These are phyloP conservation scores for Macrotrachela quadricornifera DNA, from an alignment of 1,140 invertebrate genomes.

Conservation along the genomic window DNA sequence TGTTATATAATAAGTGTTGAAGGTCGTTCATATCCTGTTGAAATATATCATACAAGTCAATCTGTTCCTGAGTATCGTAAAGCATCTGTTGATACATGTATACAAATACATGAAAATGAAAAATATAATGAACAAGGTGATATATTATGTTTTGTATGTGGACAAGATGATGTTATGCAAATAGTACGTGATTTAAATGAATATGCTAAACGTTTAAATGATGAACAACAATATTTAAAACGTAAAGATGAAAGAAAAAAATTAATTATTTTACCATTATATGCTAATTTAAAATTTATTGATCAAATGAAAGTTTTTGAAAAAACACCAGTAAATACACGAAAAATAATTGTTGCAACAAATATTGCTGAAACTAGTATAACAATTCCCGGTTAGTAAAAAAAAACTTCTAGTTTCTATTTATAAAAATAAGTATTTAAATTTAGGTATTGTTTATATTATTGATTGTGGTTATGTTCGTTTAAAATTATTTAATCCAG, in stretches of 20 bases:
- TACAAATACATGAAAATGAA: constrained; percentile 58
- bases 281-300: constrained; percentile 58
- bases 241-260: constrained; percentile 26
- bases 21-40: constrained; percentile 66
- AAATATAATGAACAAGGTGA: constrained; percentile 36
- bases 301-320: constrained; percentile 67
- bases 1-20: constrained; percentile 53
- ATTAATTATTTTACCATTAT: constrained; percentile 65
- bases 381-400: too few species aligned
- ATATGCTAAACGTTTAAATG: not conserved
- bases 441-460: constrained; percentile 67
- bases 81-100: constrained; percentile 56
- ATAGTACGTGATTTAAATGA: constrained; percentile 40
- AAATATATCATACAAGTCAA: constrained; percentile 59
- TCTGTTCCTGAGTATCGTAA: constrained; percentile 74
- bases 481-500: constrained; percentile 62
- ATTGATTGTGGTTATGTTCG: constrained; percentile 95
- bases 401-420: too few species aligned
- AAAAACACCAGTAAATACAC: constrained; percentile 41
- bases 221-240: constrained; percentile 10
- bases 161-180: constrained; percentile 66
- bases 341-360: constrained; percentile 82
- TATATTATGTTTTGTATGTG: constrained; percentile 29
- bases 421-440: too few species aligned
- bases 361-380: constrained; percentile 94